Conservation (phyloP, 2,113 vertebrate species). For the Neogobius melanostomus region DNA sequence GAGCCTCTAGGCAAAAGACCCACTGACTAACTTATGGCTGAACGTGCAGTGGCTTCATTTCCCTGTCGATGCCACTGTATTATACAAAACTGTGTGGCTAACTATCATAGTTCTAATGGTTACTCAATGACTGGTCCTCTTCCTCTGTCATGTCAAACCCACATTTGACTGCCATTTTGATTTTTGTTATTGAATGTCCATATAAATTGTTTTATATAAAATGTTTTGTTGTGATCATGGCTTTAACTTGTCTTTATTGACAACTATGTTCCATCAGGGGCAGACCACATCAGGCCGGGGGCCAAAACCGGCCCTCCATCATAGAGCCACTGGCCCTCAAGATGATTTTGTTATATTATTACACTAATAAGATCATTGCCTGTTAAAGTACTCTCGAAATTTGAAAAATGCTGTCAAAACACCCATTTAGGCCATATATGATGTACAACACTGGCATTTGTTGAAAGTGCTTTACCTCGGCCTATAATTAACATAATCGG, state of each 20-base stretch:
- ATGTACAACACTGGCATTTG: too few species aligned
- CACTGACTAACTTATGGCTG: conserved; percentile 51
- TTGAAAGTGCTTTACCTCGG: too few species aligned
- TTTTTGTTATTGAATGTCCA: conserved; percentile 83
- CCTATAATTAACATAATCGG: too few species aligned
- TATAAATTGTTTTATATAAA: conserved; percentile 82
- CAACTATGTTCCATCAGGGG: conserved; percentile 4
- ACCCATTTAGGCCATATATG: too few species aligned
- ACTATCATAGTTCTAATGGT: conserved; percentile 72
- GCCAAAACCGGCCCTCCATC: too few species aligned
- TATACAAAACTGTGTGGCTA: conserved; percentile 71
- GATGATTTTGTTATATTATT: too few species aligned
- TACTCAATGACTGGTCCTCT: conserved; percentile 62
- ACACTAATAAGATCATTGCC: too few species aligned
- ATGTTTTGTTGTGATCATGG: conserved; percentile 72
- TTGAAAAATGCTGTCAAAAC: too few species aligned
- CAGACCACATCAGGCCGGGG: too few species aligned
- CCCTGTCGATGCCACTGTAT: conserved; percentile 68
- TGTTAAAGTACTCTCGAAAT: too few species aligned
- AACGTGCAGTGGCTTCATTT: conserved; percentile 42
- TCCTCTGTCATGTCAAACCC: conserved; percentile 63
- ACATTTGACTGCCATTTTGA: conserved; percentile 71
- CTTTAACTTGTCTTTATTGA: conserved; percentile 41
- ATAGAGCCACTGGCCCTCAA: too few species aligned
- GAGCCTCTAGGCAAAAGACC: conserved; percentile 51